These are phyloP conservation scores for Exaiptasia diaphana DNA, from an alignment of 64 coral and sea anemone genomes.

Conservation along the genomic window DNA sequence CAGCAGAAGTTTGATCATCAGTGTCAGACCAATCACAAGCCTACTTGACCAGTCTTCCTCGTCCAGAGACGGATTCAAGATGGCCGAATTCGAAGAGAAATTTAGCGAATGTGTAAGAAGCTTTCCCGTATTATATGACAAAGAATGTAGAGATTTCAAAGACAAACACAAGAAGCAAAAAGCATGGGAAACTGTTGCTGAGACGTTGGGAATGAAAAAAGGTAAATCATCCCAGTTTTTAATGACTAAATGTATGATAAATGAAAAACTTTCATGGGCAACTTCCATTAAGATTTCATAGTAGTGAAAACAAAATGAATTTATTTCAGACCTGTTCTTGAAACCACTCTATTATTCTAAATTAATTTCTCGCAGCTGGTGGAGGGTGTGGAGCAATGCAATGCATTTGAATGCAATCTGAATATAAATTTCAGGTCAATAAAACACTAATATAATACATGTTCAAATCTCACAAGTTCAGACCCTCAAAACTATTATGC, in stretches of 20 bases:
- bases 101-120: slow-evolving; percentile 25
- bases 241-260: neutral
- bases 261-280: too few relatives aligned
- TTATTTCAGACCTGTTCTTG: too few relatives aligned
- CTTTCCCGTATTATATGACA: slow-evolving; percentile 30
- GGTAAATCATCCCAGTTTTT: neutral
- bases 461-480: too few relatives aligned
- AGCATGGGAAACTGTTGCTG: slow-evolving; percentile 23
- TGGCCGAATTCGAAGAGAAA: slow-evolving; percentile 8
- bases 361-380: too few relatives aligned
- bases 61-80: neutral
- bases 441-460: too few relatives aligned
- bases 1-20: neutral
- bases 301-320: too few relatives aligned
- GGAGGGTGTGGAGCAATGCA: too few relatives aligned
- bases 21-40: neutral
- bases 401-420: too few relatives aligned
- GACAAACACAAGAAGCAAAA: slow-evolving; percentile 24
- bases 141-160: slow-evolving; percentile 14
- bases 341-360: too few relatives aligned
- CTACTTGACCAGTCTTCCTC: neutral
- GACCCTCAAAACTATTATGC: too few relatives aligned
- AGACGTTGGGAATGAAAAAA: neutral
- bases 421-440: too few relatives aligned
- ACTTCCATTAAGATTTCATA: too few relatives aligned